Evolutionary conservation across 2,888 invertebrate genomes (phyloP), one percentile per base, ranked within the genome.

Genomic region (Apoda limacodes): DNA sequence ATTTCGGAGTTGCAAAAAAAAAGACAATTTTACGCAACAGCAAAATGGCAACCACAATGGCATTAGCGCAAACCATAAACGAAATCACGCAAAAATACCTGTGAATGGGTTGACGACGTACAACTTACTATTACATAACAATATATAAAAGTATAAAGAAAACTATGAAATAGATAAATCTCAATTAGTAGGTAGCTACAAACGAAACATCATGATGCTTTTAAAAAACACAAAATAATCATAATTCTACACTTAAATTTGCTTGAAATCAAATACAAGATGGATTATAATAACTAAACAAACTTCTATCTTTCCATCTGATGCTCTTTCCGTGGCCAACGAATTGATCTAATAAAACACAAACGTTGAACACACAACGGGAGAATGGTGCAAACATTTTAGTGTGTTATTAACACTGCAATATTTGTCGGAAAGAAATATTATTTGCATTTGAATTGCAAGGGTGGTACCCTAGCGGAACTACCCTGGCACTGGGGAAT

Each of bases 401-500:
- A 63, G 60, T 60, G 55, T 59, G 61, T 58, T 58, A 75, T 75
- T 78, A 78, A 72, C 76, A 70, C 67, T 53, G 60, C 62, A 59
- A 71, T 71, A 69, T 74, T 71, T 65, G 68, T 66, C 43, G 53
- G 57, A 60, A 75, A 71, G 72, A 74, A 75, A 68, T 69, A 74
- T 70, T 71, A 70, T 78, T 76, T 75, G 72, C 67, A 72, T 76
- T 70, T 45, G 66, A 54, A 55, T 55, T 52, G 52, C 40, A 52
- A 50, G 74, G 74, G 67, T 52, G 54, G 39, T 46, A 39, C 39
- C 48, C 48, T 27, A 28, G 29, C 32, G n/a, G n/a, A n/a, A n/a
- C 38, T 40, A 42, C 46, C 46, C 42, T 44, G 45, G 39, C 44
- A 43, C 43, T 31, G 38, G 55, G 55, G 56, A 53, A 43, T 65